Conservation (phyloP, 2,797 vertebrate genomes). For the Bovichtus variegatus region DNA sequence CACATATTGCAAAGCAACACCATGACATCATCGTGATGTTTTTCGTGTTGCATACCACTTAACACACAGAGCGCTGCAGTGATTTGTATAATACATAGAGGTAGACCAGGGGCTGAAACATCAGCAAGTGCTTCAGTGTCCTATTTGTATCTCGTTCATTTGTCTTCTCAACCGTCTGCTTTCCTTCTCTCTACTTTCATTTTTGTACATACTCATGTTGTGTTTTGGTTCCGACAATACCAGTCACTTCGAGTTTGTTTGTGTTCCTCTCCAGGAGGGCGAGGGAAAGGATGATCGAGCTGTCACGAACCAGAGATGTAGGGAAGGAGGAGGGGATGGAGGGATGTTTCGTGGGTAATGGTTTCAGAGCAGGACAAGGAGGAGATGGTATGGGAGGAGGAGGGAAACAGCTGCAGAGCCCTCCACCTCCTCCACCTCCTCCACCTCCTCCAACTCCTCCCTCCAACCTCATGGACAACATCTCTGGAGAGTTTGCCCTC, state of each 20-base stretch:
- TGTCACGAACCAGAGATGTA: constrained; percentile 73
- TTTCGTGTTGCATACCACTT: not conserved
- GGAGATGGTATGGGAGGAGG: constrained; percentile 23
- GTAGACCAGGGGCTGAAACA: not conserved
- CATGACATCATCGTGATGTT: not conserved
- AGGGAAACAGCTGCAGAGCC: constrained; percentile 61
- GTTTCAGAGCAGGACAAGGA: constrained; percentile 59
- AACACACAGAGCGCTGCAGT: not conserved
- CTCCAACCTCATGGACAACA: constrained; percentile 88
- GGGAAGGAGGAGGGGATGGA: constrained; percentile 73
- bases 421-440: constrained; percentile 26
- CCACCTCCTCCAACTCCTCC: constrained; percentile 38
- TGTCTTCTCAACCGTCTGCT: constrained; percentile 27
- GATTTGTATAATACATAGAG: not conserved
- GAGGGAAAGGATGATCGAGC: constrained; percentile 89
- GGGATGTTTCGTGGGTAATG: constrained; percentile 70
- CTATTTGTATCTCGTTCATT: not conserved
- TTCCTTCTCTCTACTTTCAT: not conserved
- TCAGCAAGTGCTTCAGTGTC: not conserved
- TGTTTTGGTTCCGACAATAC: not conserved
- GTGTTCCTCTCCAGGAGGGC: constrained; percentile 84
- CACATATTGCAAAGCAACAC: not conserved
- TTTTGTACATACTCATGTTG: not conserved
- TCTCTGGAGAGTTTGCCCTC: constrained; percentile 92
- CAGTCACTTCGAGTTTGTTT: constrained; percentile 19